These are phyloP conservation scores for Gambusia affinis DNA, from an alignment of 2,113 vertebrate species.

Conservation along the genomic window DNA sequence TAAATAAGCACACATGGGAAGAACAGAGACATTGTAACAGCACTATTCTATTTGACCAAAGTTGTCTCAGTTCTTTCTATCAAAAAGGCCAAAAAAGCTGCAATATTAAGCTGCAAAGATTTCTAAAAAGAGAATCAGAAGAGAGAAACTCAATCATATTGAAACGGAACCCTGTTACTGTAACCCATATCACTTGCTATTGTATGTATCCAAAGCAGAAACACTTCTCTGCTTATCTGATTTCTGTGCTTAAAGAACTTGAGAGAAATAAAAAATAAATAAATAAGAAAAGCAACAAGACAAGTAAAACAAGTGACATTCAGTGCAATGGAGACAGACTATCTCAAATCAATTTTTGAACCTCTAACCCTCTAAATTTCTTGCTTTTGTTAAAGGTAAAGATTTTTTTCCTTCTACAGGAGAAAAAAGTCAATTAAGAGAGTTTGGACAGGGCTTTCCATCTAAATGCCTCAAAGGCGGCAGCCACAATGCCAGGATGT, in stretches of 20 bases:
- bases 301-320: not conserved
- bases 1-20: not conserved
- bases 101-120: not conserved
- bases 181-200: not conserved
- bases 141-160: not conserved
- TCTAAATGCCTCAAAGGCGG: constrained; percentile 22
- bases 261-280: not conserved
- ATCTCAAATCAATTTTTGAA: not conserved
- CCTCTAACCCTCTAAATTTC: not conserved
- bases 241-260: not conserved
- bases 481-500: constrained; percentile 28
- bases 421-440: constrained; percentile 14
- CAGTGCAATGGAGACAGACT: not conserved
- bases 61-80: not conserved
- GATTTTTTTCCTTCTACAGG: constrained; percentile 17
- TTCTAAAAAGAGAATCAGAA: not conserved
- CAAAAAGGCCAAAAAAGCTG: not conserved
- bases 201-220: not conserved
- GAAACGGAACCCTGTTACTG: not conserved
- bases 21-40: not conserved
- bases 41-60: not conserved
- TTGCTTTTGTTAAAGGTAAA: constrained; percentile 11
- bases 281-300: not conserved
- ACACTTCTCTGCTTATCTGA: not conserved
- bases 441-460: constrained; percentile 23